These are phyloP conservation scores for Ryuthela nishihirai DNA, from an alignment of 2,888 invertebrate genomes.

Conservation along the genomic window DNA sequence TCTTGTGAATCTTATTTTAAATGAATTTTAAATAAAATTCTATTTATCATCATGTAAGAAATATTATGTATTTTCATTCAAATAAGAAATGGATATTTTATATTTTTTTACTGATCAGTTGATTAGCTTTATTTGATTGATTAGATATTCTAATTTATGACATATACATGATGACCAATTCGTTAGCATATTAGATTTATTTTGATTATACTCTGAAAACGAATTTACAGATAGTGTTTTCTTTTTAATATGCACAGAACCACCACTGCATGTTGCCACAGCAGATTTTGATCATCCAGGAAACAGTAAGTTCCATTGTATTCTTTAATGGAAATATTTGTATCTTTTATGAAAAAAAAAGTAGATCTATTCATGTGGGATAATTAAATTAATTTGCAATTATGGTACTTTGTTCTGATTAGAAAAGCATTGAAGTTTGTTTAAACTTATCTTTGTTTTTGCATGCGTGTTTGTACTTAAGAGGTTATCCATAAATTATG, in stretches of 20 bases:
- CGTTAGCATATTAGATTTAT: too few species aligned
- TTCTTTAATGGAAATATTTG: constrained; percentile 3
- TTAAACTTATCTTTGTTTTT: background rate
- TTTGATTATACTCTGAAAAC: background rate
- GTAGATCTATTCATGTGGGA: background rate
- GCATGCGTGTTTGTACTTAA: background rate
- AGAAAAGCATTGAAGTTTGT: background rate
- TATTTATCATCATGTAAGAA: too few species aligned
- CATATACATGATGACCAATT: too few species aligned
- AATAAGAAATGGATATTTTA: too few species aligned
- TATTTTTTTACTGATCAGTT: too few species aligned
- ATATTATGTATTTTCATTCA: too few species aligned
- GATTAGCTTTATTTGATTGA: too few species aligned
- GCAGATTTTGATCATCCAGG: constrained; percentile 31
- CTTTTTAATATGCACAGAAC: constrained; percentile 30
- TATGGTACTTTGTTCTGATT: background rate
- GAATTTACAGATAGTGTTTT: background rate
- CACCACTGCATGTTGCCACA: constrained; percentile 30
- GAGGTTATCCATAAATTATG: background rate
- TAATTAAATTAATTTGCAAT: background rate
- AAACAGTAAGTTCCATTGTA: constrained; percentile 21
- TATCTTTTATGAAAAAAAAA: background rate
- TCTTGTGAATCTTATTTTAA: too few species aligned
- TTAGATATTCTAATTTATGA: too few species aligned
- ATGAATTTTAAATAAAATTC: too few species aligned